These are phyloP conservation scores for Columba janthina DNA, from an alignment of 2,113 vertebrate genomes.

Conservation along the genomic window DNA sequence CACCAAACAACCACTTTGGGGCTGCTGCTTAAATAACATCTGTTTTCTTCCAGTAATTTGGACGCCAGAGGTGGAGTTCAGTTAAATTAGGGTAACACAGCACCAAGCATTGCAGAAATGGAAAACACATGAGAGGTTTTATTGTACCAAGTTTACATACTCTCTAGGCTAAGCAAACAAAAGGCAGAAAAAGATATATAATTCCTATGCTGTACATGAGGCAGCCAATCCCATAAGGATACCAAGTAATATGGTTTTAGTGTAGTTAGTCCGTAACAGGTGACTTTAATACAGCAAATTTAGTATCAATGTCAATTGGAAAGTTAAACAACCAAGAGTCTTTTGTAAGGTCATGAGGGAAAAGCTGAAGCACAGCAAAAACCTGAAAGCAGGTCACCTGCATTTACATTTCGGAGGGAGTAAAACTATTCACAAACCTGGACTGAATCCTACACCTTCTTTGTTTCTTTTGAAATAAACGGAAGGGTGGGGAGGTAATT, in stretches of 20 bases:
- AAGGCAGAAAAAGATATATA: not conserved
- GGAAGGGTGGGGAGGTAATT: not conserved
- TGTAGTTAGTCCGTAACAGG: not conserved
- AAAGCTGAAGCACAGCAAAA: not conserved
- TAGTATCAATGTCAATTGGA: not conserved
- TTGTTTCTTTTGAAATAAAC: not conserved
- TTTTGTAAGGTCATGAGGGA: not conserved
- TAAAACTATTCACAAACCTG: not conserved
- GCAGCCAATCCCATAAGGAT: accelerated
- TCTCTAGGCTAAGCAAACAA: not conserved
- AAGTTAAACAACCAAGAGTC: not conserved
- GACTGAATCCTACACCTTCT: not conserved
- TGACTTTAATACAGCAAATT: not conserved
- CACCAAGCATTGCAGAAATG: not conserved
- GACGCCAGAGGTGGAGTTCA: not conserved
- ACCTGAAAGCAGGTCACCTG: not conserved
- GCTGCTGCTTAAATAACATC: not conserved
- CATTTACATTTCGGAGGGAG: not conserved
- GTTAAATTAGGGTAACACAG: not conserved
- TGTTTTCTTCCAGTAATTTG: not conserved
- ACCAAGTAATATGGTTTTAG: not conserved
- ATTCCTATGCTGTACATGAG: accelerated
- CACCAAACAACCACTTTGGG: not conserved
- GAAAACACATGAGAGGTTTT: not conserved
- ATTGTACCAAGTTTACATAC: accelerated